Conservation (phyloP, 2,888 invertebrate species). For the Sussaba pulchella region DNA sequence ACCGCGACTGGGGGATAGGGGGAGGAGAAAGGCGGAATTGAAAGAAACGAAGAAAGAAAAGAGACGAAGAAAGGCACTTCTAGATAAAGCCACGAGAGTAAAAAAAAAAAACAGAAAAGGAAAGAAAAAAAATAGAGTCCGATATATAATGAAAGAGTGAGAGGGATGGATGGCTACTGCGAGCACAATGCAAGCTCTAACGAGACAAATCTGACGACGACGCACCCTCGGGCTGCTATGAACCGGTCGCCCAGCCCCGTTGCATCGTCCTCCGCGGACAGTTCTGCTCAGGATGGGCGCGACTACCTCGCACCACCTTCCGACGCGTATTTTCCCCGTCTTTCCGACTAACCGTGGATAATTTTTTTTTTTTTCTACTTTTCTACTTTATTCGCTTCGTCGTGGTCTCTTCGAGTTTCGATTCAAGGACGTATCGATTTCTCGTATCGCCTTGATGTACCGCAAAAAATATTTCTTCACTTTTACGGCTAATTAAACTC, state of each 20-base stretch:
- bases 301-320: constrained; percentile 6
- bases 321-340: constrained; percentile 2
- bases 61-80: constrained; percentile 41
- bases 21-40: too few relatives aligned
- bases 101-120: neutral
- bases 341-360: constrained; percentile 43
- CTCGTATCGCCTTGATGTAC: constrained; percentile 10
- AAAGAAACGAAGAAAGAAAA: constrained; percentile 69
- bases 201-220: constrained; percentile 83
- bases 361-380: constrained; percentile 12
- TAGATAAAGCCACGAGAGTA: constrained; percentile 23
- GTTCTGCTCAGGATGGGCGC: constrained; percentile 45
- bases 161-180: constrained; percentile 78
- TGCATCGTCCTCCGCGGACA: constrained; percentile 57
- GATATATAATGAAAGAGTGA: constrained; percentile 60
- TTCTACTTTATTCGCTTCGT: neutral
- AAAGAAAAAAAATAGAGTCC: constrained; percentile 46
- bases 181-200: constrained; percentile 83
- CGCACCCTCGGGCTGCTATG: constrained; percentile 66
- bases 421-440: constrained; percentile 39
- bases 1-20: constrained; percentile 45
- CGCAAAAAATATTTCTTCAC: constrained; percentile 80
- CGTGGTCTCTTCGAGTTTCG: constrained; percentile 10
- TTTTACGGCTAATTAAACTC: constrained; percentile 82
- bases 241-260: constrained; percentile 6